Percentiles rank a stretch among this genome's conserved stretches.
phyloP scores from a whole-genome alignment of 2,113 vertebrate genomes.

The Gambusia affinis region DNA sequence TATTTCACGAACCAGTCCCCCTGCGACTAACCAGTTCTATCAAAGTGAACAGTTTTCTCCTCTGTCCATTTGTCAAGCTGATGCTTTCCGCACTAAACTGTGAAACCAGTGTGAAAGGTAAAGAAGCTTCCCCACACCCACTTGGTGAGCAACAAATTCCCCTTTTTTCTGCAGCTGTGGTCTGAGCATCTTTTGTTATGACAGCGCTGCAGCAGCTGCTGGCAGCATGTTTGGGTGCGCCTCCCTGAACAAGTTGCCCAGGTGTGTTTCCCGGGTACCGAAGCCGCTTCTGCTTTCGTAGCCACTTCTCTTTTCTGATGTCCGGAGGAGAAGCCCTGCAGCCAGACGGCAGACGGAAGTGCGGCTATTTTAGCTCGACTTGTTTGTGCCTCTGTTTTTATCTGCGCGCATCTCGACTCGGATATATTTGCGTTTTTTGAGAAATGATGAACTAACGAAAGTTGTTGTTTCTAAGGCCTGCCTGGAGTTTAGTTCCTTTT shows the following conservation, averaged over 20 bases:
- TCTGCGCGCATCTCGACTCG: neutral
- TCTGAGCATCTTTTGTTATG: slow-evolving; percentile 30
- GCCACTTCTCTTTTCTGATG: slow-evolving; percentile 74
- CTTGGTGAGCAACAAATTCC: slow-evolving; percentile 27
- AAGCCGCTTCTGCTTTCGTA: slow-evolving; percentile 77
- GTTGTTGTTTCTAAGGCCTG: slow-evolving; percentile 8
- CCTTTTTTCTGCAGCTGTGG: slow-evolving; percentile 34
- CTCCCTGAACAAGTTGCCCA: slow-evolving; percentile 24
- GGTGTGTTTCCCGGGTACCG: slow-evolving; percentile 45
- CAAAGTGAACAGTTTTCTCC: neutral
- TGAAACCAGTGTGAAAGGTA: neutral
- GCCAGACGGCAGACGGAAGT: slow-evolving; percentile 39
- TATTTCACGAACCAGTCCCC: neutral
- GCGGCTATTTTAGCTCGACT: slow-evolving; percentile 42
- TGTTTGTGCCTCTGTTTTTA: slow-evolving; percentile 15
- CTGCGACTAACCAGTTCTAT: neutral
- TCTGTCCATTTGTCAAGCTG: neutral
- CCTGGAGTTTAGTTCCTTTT: slow-evolving; percentile 3
- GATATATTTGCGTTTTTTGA: slow-evolving; percentile 12
- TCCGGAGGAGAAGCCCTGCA: slow-evolving; percentile 64
- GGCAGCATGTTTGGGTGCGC: neutral
- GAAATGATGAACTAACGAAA: neutral
- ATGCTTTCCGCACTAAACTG: neutral
- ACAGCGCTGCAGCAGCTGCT: slow-evolving; percentile 3
- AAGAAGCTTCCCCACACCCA: slow-evolving; percentile 1